A percentile compares a stretch with the other conserved stretches of the same genome.
phyloP scores from a whole-genome alignment of 1,140 invertebrate genomes.

The Euura lappo region DNA sequence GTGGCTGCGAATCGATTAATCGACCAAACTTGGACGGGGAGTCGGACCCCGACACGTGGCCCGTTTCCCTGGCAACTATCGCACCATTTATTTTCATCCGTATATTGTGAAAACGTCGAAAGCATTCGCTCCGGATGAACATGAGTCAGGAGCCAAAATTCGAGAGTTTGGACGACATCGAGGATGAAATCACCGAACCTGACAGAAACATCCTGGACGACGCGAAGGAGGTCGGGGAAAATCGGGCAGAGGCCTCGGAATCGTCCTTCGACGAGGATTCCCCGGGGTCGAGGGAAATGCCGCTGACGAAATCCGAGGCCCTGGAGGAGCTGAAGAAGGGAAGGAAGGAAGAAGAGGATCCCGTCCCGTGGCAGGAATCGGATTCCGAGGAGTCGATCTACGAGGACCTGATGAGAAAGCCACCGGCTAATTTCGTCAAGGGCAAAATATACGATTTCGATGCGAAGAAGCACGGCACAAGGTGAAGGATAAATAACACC shows the following conservation, averaged over 20 bases:
- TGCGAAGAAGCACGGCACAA: constrained; percentile 40
- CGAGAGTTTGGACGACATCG: not conserved
- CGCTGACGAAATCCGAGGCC: not conserved
- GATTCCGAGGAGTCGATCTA: constrained; percentile 8
- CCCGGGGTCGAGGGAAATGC: not conserved
- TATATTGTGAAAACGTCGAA: too few species aligned
- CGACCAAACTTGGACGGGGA: too few species aligned
- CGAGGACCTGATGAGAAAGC: constrained; percentile 1
- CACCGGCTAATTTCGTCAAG: constrained; percentile 24
- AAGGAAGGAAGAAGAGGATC: constrained; percentile 2
- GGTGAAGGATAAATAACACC: constrained; percentile 26
- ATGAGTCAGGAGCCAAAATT: not conserved
- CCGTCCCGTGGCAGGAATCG: constrained; percentile 20
- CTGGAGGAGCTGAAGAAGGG: not conserved
- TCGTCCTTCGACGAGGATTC: not conserved
- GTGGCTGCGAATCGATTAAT: too few species aligned
- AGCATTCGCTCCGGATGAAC: too few species aligned
- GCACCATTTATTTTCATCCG: too few species aligned
- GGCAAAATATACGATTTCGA: constrained; percentile 45
- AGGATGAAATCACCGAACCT: not conserved
- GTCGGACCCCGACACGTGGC: too few species aligned
- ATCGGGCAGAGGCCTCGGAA: not conserved
- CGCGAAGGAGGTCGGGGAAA: not conserved
- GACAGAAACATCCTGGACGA: not conserved
- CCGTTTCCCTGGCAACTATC: too few species aligned